Conservation (phyloP, 2,113 vertebrate species). For the Plotosus lineatus region DNA sequence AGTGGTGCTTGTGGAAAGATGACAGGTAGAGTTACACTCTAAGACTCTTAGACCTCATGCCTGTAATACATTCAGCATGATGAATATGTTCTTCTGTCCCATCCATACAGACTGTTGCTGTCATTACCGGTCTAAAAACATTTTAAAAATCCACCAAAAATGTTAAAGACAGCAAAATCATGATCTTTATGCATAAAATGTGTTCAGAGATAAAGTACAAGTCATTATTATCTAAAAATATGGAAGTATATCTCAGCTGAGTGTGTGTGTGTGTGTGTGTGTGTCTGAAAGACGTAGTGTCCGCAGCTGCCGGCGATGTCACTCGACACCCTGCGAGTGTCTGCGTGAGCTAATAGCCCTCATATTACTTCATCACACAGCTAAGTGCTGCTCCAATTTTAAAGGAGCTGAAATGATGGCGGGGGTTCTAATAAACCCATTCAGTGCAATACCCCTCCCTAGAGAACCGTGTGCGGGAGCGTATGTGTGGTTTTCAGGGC, state of each 20-base stretch:
- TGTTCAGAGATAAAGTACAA: not conserved
- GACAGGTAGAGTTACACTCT: constrained; percentile 54
- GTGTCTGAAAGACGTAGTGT: constrained; percentile 55
- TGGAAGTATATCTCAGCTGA: not conserved
- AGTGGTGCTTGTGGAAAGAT: constrained; percentile 38
- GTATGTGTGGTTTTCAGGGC: constrained; percentile 42
- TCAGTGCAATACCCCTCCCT: constrained; percentile 57
- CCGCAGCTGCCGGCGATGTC: constrained; percentile 75
- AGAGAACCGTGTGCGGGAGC: constrained; percentile 41
- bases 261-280: constrained; percentile 7
- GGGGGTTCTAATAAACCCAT: constrained; percentile 74
- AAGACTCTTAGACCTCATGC: constrained; percentile 37
- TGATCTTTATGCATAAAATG: not conserved
- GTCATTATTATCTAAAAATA: not conserved
- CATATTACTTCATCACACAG: constrained; percentile 75
- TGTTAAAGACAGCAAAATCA: not conserved
- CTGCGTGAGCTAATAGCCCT: constrained; percentile 73
- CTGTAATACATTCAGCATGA: constrained; percentile 39
- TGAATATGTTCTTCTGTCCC: constrained; percentile 1
- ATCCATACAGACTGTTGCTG: not conserved
- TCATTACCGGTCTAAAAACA: not conserved
- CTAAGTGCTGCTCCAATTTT: constrained; percentile 74
- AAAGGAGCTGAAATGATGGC: constrained; percentile 69
- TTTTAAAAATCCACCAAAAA: not conserved
- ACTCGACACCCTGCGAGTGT: constrained; percentile 70